Base-by-base conservation (phyloP, 1,140 invertebrate genomes). In the Sinonovacula constricta region DNA sequence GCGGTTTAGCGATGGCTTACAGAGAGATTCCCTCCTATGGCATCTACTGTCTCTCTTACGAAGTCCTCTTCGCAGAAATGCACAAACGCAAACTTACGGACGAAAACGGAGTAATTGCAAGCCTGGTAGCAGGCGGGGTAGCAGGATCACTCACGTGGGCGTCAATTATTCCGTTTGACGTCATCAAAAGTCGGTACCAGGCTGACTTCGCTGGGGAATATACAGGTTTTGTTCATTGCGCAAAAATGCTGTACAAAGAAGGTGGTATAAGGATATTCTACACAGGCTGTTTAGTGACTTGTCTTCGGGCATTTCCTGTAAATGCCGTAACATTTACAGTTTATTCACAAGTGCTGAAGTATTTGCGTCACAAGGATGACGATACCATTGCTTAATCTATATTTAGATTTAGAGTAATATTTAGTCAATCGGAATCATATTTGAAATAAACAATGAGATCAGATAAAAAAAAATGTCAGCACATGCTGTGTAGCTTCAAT, bases 11-110 rank as follows among this genome's bases (percentile, higher is more conserved):
- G 26, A 83, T 81, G 70, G 78, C 74, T 0, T 68, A 56, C 24
- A 53, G 86, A 24, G 94, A 95, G 88, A 90, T 93, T 39, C 91
- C 93, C 18, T 92, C 93, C 2, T 94, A 92, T 88, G 93, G 94
- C 31, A 85, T 94, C 24, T 95, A 95, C 85, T 93, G 93, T 84
- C 80, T 94, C 22, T 88, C 92, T 22, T 95, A 94, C 88, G 93
- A 94, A 76, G 86, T 87, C 57, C 28, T 88, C 2, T 80, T 39
- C 26, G 53, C 74, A 4, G 53, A 71, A 22, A 69, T 84, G 69
- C 70, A 78, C 34, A 22, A 68, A 22, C 54, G 70, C 15, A 63
- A 68, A 15, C 62, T 71, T 45, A 75, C 81, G 28, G 82, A 82
- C 60, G 57, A 70, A 15, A 71, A 72, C 3, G 84, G 83, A 7